Conservation (phyloP, 2,113 vertebrate genomes). For the Columba janthina region DNA sequence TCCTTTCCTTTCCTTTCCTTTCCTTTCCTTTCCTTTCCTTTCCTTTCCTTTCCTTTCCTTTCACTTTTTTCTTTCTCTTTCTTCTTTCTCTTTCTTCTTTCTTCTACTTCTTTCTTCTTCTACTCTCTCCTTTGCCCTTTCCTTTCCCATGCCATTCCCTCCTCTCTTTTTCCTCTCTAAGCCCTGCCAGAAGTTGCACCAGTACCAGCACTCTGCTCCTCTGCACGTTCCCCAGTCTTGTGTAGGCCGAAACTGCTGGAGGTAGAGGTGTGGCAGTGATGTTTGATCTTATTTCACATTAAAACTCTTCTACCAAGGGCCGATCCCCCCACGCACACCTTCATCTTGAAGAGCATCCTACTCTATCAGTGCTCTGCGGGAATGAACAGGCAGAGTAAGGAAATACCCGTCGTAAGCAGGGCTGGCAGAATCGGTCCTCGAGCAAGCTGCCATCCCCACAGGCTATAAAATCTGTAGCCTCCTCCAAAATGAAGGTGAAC, state of each 20-base stretch:
- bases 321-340: slow-evolving; percentile 46
- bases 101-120: too few relatives aligned
- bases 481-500: neutral
- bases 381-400: slow-evolving; percentile 22
- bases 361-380: neutral
- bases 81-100: too few relatives aligned
- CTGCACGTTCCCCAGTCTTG: slow-evolving; percentile 29
- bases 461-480: slow-evolving; percentile 28
- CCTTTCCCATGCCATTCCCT: neutral
- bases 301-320: neutral
- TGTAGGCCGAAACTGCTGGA: slow-evolving; percentile 48
- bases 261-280: slow-evolving; percentile 41
- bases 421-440: neutral
- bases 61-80: fast-evolving
- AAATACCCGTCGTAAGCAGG: neutral
- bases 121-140: fast-evolving
- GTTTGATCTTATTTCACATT: slow-evolving; percentile 56
- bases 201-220: neutral
- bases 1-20: too few relatives aligned
- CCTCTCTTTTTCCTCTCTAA: neutral
- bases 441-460: slow-evolving; percentile 9
- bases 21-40: too few relatives aligned
- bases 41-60: fast-evolving
- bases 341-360: slow-evolving; percentile 42
- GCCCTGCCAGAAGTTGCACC: neutral